Conservation (phyloP, 2,888 invertebrate species). For the Metacarcinus magister region DNA sequence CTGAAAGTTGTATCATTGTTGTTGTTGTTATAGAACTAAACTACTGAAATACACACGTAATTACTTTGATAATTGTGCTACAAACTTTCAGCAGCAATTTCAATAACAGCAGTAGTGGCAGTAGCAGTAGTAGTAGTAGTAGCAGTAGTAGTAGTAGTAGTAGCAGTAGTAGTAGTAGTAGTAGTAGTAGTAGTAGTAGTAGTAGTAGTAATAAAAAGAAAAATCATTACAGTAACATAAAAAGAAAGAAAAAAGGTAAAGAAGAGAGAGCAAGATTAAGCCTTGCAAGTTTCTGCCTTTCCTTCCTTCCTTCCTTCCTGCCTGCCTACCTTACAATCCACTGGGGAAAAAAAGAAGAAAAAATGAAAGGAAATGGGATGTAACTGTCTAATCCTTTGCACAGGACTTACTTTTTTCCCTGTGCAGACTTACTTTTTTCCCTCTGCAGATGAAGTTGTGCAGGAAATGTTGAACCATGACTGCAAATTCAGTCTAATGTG, state of each 20-base stretch:
- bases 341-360: not conserved
- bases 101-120: not conserved
- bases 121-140: not conserved
- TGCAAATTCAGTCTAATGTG: not conserved
- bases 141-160: not conserved
- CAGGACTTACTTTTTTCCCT: not conserved
- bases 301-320: not conserved
- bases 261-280: not conserved
- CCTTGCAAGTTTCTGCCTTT: not conserved
- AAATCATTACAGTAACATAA: not conserved
- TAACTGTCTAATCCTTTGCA: not conserved
- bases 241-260: not conserved
- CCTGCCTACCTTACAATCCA: not conserved
- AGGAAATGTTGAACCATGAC: not conserved
- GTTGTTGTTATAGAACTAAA: not conserved
- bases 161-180: too few relatives aligned
- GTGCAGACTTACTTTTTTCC: too few relatives aligned
- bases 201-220: not conserved
- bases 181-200: too few relatives aligned
- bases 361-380: not conserved
- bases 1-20: not conserved
- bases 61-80: not conserved
- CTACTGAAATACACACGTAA: not conserved
- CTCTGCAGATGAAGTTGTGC: not conserved
- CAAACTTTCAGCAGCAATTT: too few relatives aligned